Conservation (phyloP, 2,113 vertebrate genomes). For the Forbesichthys agassizii region DNA sequence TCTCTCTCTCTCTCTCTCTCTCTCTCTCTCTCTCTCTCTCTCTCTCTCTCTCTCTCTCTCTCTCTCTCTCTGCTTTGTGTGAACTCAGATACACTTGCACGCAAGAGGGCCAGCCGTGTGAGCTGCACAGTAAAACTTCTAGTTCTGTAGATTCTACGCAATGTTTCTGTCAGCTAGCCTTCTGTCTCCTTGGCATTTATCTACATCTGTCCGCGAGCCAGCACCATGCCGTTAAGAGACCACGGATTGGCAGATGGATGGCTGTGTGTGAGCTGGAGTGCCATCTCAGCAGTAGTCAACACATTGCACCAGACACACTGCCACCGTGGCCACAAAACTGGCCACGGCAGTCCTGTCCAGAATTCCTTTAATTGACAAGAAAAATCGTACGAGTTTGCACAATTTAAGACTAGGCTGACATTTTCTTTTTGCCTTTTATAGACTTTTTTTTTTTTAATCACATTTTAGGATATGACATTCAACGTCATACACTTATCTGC, state of each 20-base stretch:
- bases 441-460: not conserved
- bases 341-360: conserved; percentile 26
- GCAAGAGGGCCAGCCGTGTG: not conserved
- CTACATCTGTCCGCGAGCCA: conserved; percentile 21
- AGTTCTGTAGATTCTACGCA: not conserved
- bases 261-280: conserved; percentile 22
- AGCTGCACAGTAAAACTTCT: conserved; percentile 19
- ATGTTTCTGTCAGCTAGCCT: not conserved
- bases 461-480: too few species aligned
- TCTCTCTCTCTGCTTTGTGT: too few species aligned
- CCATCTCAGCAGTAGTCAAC: conserved; percentile 20
- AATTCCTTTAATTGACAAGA: not conserved
- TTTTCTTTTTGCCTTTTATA: conserved; percentile 23
- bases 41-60: too few species aligned
- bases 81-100: not conserved
- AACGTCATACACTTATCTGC: conserved; percentile 33
- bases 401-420: not conserved
- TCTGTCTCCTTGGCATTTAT: conserved; percentile 29
- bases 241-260: conserved; percentile 34
- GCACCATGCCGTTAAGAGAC: conserved; percentile 23
- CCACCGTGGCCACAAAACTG: conserved; percentile 12
- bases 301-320: conserved; percentile 11
- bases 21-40: too few species aligned
- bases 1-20: too few species aligned
- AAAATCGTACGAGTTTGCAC: too few species aligned